Evolutionary conservation across 1,140 invertebrate species (phyloP), one percentile per base, ranked within the genome.

Genomic region (Pachyrhynchus sulphureomaculatus): DNA sequence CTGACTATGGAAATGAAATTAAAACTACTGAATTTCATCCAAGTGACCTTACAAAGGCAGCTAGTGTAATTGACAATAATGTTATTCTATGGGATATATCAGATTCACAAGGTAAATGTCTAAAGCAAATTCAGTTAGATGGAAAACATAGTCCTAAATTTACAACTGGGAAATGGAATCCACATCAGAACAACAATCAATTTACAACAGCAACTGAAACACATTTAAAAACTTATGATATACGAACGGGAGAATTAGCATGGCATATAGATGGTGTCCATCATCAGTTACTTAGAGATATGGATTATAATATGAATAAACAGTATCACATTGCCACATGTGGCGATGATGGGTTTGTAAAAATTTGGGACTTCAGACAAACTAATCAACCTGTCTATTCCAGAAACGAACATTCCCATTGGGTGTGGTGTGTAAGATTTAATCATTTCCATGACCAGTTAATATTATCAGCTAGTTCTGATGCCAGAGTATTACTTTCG

Each of bases 371-470:
- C 75, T 88, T 93, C 67, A 81, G 96, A 54, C 90, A 92, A 72
- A 79, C 87, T 1, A 83, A 79, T 21, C 84, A 89, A 69, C 89
- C 94, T 1, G 80, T 96, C 4, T 86, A 93, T 69, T 86, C 85
- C 1, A 80, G 94, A 53, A 86, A 85, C 67, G 92, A 96, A 79
- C 96, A 98, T 79, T 95, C 94, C 0, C 96, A 98, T 77, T 98
- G 96, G 88, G 87, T 97, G 12, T 98, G 95, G 95, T 88, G 84
- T 49, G 91, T 96, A 1, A 83, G 91, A 37, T 98, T 95, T 71
- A 99, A 99, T 80, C 89, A 88, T 64, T 97, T 95, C 75, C 96
- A 99, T 77, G 96, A 99, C 77, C 95, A 99, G 78, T 78, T 99
- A 13, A 79, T 99, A n/a, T 77, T 99, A 48, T 93, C 94, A 4